A percentile compares a stretch with the other conserved stretches of the same genome.
Conservation (phyloP, 2,797 vertebrate species). For the Aphelocoma californica region DNA sequence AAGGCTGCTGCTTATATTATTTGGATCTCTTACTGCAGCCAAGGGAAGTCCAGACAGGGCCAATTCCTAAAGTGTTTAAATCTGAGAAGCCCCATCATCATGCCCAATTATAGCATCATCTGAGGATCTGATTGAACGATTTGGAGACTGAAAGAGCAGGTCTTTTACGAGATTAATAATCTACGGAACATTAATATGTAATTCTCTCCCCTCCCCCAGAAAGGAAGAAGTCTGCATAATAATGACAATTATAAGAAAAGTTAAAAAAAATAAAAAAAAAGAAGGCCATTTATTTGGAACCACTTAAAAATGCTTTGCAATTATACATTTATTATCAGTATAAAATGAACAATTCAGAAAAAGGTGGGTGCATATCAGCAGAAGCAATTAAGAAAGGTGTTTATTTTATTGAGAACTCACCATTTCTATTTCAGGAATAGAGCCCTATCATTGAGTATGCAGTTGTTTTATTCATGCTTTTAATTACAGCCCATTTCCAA, state of each 20-base stretch:
- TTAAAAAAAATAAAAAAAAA: not conserved
- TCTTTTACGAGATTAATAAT: conserved; percentile 18
- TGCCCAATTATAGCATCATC: not conserved
- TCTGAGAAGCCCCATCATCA: not conserved
- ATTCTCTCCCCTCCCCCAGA: not conserved
- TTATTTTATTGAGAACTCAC: conserved; percentile 39
- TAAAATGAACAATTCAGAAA: not conserved
- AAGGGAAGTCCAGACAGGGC: not conserved
- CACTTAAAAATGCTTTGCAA: not conserved
- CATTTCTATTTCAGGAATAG: conserved; percentile 10
- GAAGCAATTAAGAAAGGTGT: conserved; percentile 41
- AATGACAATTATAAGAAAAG: conserved; percentile 5
- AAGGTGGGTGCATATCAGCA: not conserved
- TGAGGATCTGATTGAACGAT: not conserved
- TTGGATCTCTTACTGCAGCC: not conserved
- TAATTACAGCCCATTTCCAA: not conserved
- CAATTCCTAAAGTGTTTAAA: not conserved
- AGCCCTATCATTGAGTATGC: not conserved
- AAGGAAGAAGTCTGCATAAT: not conserved
- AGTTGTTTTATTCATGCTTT: conserved; percentile 29
- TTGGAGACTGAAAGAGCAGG: not conserved
- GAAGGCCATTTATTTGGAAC: not conserved
- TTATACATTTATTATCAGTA: not conserved
- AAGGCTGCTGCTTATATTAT: not conserved
- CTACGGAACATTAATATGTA: not conserved